phyloP scores from a whole-genome alignment of 2,113 vertebrate species.

The Malurus elegans region DNA sequence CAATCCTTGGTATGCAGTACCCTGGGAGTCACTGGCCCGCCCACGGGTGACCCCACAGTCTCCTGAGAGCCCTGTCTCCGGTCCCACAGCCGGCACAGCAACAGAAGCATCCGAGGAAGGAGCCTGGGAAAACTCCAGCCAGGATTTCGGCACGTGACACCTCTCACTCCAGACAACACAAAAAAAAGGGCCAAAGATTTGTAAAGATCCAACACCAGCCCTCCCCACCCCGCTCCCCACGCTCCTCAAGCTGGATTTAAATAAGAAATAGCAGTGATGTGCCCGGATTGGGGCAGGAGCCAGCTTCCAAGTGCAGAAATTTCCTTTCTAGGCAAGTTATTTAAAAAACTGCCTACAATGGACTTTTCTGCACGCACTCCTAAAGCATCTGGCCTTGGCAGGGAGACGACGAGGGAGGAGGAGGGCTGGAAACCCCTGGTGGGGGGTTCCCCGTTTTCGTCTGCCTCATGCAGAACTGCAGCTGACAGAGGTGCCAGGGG shows the following conservation, averaged over 20 bases:
- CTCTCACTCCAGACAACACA: neutral
- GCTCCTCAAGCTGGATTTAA: neutral
- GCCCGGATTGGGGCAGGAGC: slow-evolving; percentile 29
- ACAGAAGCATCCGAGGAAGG: neutral
- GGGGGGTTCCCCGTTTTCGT: neutral
- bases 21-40: neutral
- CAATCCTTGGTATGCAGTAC: neutral
- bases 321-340: slow-evolving; percentile 69
- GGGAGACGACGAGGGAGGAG: neutral
- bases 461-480: neutral
- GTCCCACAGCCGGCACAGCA: neutral
- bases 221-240: neutral
- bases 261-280: neutral
- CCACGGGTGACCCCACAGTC: neutral
- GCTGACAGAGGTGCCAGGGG: neutral
- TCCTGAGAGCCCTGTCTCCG: neutral
- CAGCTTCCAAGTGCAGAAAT: slow-evolving; percentile 48
- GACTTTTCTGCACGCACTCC: slow-evolving; percentile 21
- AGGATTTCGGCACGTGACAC: neutral
- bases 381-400: slow-evolving; percentile 53
- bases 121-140: slow-evolving; percentile 54
- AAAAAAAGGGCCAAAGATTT: neutral
- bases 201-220: neutral
- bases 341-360: slow-evolving; percentile 54
- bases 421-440: neutral